Base-by-base conservation (phyloP, 2,113 vertebrate species). In the Lethenteron camtschaticum region DNA sequence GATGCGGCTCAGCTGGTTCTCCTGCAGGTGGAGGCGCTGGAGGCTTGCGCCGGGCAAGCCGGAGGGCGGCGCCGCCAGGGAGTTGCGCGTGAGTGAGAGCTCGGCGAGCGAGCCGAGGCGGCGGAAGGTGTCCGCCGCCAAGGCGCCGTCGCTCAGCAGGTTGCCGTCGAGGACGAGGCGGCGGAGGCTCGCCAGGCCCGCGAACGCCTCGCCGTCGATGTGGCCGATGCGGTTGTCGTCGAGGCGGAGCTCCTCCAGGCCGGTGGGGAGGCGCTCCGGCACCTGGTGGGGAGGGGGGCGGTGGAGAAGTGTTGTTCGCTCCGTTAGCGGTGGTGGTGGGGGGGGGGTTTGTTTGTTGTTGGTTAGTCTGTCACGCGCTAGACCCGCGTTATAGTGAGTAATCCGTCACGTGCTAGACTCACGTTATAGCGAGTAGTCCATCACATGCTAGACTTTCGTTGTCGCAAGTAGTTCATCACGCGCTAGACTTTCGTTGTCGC, bases 191-290 rank as follows among this genome's bases (percentile, higher is more conserved):
- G 77, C 70, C 3, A 96, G 80, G 13, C 89, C 90, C 72, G 86
- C 81, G 78, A 96, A 96, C 57, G 90, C 92, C 0, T 89, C 86
- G 5, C 88, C 84, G 0, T 90, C 90, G 73, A 96, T 88, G 72
- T 90, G 90, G 75, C 87, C 88, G 73, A 96, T 96, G 9, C 92
- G 84, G 81, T 96, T 96, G 76, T 96, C 90, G 11, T 96, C 92
- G 69, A 96, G 69, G 0, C 88, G 80, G 18, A 95, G 82, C 78
- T 96, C 92, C 77, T 96, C 90, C 74, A 96, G 75, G 0, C 86
- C 87, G 14, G 81, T 83, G 0, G 90, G 90, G 58, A 96, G 75
- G 11, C 90, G 89, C 0, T 87, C 81, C 1, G 92, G 90, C 55
- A 96, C 63, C 41, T 41, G 41, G 41, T 6, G 41, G 41, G 41